Percentiles rank a stretch among this genome's conserved stretches.
These are phyloP conservation scores for Holothuria leucospilota DNA, from an alignment of 53 echinoderm and acorn worm genomes.

Conservation along the genomic window DNA sequence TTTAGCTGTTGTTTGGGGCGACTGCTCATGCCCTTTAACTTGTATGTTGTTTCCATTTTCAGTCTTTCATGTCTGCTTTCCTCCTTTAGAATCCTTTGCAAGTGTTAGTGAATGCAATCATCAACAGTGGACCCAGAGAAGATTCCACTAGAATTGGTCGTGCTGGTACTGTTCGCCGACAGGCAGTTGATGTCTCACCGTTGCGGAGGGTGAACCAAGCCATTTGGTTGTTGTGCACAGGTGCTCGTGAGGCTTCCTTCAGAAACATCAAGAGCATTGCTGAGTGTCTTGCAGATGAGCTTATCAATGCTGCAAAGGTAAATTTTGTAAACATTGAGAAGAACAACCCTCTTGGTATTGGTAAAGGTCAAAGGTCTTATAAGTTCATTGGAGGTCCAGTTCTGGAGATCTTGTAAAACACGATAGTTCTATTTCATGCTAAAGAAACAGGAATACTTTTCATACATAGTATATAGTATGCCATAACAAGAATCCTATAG, in stretches of 20 bases:
- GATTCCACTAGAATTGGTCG: constrained; percentile 98
- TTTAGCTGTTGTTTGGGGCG: background rate
- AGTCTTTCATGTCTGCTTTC: background rate
- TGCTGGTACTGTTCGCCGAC: constrained; percentile 95
- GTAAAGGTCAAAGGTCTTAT: no score
- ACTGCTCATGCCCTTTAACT: no score
- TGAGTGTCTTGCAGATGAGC: constrained; percentile 95
- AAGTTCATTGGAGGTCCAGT: no score
- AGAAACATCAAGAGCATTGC: constrained; percentile 99
- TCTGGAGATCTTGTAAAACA: no score
- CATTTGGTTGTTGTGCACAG: constrained; percentile 98
- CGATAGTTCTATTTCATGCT: no score
- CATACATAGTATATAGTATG: no score
- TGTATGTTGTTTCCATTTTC: no score
- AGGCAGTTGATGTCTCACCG: constrained; percentile 97
- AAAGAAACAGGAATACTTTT: no score
- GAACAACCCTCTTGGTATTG: no score
- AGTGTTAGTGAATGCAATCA: constrained; percentile 92
- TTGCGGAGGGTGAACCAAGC: constrained; percentile 98
- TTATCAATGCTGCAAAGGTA: constrained; percentile 99
- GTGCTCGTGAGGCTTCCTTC: constrained; percentile 96
- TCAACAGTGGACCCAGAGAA: constrained; percentile 97
- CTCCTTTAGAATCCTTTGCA: constrained; percentile 85
- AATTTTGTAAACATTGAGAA: background rate
- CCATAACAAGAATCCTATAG: no score